Conservation (phyloP, 2,888 invertebrate genomes). For the Lithosia quadra region DNA sequence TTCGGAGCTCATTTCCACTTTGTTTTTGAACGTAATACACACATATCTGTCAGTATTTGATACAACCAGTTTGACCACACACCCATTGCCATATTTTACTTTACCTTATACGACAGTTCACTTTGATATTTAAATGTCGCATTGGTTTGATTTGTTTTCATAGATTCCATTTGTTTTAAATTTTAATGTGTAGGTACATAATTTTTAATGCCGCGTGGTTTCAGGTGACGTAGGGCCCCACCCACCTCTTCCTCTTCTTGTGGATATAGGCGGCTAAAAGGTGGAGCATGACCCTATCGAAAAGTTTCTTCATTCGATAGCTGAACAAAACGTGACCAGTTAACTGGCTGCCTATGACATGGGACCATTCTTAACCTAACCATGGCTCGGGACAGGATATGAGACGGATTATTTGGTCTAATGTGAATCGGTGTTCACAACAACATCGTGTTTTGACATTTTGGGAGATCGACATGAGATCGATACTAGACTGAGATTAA, state of each 20-base stretch:
- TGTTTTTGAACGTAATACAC: constrained; percentile 31
- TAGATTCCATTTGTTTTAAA: neutral
- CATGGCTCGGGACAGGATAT: no score
- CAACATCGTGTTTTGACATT: no score
- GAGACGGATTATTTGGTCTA: no score
- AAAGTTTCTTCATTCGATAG: no score
- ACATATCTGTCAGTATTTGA: constrained; percentile 30
- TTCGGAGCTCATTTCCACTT: constrained; percentile 23
- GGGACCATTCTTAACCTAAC: no score
- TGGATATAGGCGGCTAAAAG: no score
- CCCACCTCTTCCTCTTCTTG: neutral
- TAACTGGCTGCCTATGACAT: no score
- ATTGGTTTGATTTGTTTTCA: neutral
- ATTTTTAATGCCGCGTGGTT: neutral
- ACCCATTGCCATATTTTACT: constrained; percentile 28
- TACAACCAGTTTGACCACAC: constrained; percentile 35
- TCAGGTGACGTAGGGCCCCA: neutral
- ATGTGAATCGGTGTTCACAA: no score
- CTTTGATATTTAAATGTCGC: neutral
- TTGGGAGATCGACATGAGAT: no score
- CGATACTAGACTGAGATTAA: no score
- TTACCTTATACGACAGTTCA: neutral
- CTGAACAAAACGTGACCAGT: no score
- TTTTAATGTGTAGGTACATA: neutral
- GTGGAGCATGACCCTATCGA: no score